phyloP scores from a whole-genome alignment of 1,140 invertebrate genomes.

The Spodoptera litura region DNA sequence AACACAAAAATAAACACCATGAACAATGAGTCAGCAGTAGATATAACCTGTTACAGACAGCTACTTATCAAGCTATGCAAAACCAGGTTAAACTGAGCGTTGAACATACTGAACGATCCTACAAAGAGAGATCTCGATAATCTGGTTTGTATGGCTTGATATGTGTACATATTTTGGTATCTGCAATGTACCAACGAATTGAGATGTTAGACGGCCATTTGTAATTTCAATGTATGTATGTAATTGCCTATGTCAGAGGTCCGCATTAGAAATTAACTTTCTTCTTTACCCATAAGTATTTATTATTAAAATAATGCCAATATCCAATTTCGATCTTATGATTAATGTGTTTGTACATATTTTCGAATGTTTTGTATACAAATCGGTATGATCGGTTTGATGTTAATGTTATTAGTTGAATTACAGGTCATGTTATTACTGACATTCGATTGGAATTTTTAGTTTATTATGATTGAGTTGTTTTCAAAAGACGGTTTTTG shows the following conservation, averaged over 20 bases:
- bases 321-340: conserved; percentile 37
- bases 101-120: no score
- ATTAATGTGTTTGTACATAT: conserved; percentile 45
- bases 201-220: conserved; percentile 53
- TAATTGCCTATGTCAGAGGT: conserved; percentile 66
- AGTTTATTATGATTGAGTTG: conserved; percentile 25
- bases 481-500: background rate
- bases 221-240: conserved; percentile 59
- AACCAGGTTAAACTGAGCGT: no score
- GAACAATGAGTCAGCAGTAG: no score
- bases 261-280: conserved; percentile 46
- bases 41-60: no score
- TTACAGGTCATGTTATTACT: conserved; percentile 15
- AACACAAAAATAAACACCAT: no score
- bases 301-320: conserved; percentile 50
- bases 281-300: conserved; percentile 29
- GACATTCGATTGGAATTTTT: conserved; percentile 11
- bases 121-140: no score
- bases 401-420: conserved; percentile 18
- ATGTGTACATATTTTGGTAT: background rate
- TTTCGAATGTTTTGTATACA: conserved; percentile 12
- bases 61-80: no score
- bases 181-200: conserved; percentile 43
- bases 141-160: no score
- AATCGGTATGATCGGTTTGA: background rate